Percentiles rank a stretch among this genome's conserved stretches.
These are phyloP conservation scores for Bursaphelenchus okinawaensis DNA, from an alignment of 2,888 invertebrate species.

Conservation along the genomic window DNA sequence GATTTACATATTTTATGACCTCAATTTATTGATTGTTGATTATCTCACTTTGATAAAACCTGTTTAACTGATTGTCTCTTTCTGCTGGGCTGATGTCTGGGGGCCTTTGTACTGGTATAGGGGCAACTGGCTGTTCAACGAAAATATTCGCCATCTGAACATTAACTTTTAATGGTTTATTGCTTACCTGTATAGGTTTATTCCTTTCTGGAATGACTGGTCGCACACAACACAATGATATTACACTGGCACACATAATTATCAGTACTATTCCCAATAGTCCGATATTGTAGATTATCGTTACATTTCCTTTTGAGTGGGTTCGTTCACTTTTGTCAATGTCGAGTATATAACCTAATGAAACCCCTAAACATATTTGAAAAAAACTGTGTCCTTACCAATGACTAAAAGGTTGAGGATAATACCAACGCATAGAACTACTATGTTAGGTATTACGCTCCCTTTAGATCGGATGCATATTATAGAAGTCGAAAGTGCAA, in stretches of 20 bases:
- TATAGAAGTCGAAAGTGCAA: not conserved
- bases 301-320: not conserved
- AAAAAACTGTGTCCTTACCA: not conserved
- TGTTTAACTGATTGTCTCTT: not conserved
- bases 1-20: not conserved
- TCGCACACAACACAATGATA: not conserved
- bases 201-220: not conserved
- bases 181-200: not conserved
- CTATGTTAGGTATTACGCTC: conserved; percentile 8
- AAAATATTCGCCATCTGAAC: not conserved
- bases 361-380: not conserved
- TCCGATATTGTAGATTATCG: not conserved
- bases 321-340: not conserved
- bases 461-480: not conserved
- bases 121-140: not conserved
- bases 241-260: not conserved
- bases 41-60: not conserved
- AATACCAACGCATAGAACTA: conserved; percentile 5
- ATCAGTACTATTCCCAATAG: not conserved
- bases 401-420: conserved; percentile 1
- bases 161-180: not conserved
- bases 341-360: not conserved
- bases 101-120: not conserved
- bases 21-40: not conserved
- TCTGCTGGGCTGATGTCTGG: not conserved